Base-by-base conservation (phyloP, 2,113 vertebrate genomes). In the Trinectes maculatus region DNA sequence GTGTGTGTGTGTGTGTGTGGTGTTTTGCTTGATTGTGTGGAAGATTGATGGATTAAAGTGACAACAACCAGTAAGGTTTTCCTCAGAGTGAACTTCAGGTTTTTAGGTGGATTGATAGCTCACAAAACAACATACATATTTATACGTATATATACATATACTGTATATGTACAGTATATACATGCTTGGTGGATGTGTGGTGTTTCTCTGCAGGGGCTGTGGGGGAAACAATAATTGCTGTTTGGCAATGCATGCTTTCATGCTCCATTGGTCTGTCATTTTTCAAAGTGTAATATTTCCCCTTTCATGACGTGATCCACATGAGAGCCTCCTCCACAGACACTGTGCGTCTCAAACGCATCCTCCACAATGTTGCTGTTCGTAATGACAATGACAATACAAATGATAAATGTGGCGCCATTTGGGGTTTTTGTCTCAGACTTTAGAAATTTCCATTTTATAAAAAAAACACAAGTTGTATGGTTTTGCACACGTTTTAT, bases 231-330 rank as follows among this genome's bases (percentile, higher is more conserved):
- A 48, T 85, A 86, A 86, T 87, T 89, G 85, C 74, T 82, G 79
- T 83, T 86, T 80, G 73, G 67, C 71, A 85, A 87, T 83, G 79
- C 82, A 71, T 76, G 76, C 71, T 86, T 79, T 86, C 87, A 90
- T 40, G 87, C 85, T 85, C 75, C 73, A 77, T 84, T 77, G 83
- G 75, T 89, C 89, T 86, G 86, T 86, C 84, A 85, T 85, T 84
- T 86, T 82, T 87, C 77, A 85, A 71, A 79, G 71, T 74, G 40
- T 43, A 74, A 86, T 81, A 84, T 85, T 83, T 87, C 77, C 48
- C 60, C 31, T 76, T 73, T 73, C 48, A 67, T 84, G 75, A 80
- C 72, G 74, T 44, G 81, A 83, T 85, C 75, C 79, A 85, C 79
- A 71, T 49, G 65, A 87, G 76, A 75, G 74, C 76, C 66, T 71